phyloP scores from a whole-genome alignment of 2,888 invertebrate genomes.

The Drosophila conformis region DNA sequence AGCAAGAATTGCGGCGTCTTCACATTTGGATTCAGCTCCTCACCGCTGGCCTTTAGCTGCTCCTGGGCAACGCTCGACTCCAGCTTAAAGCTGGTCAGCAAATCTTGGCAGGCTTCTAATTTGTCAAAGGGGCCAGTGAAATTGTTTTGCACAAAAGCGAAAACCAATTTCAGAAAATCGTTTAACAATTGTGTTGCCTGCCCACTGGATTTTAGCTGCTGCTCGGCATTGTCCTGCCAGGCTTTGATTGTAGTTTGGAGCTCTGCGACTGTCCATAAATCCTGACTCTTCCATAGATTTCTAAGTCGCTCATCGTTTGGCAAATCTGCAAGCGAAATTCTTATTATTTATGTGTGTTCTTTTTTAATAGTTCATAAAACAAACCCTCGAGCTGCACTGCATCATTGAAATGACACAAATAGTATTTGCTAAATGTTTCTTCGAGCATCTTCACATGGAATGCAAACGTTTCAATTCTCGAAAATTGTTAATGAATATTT shows the following conservation, averaged over 20 bases:
- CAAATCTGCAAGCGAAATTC: conserved; percentile 55
- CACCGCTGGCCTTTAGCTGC: conserved; percentile 86
- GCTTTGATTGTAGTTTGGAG: conserved; percentile 58
- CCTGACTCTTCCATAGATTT: conserved; percentile 66
- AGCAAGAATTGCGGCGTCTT: conserved; percentile 86
- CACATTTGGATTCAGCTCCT: conserved; percentile 89
- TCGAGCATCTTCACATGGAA: conserved; percentile 46
- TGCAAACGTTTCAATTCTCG: conserved; percentile 1
- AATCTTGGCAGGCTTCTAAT: conserved; percentile 43
- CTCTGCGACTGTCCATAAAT: conserved; percentile 67
- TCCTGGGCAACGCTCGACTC: conserved; percentile 49
- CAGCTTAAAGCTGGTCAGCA: conserved; percentile 40
- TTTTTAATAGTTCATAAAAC: not conserved
- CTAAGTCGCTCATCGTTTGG: conserved; percentile 54
- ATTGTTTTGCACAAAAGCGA: conserved; percentile 92
- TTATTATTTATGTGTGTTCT: not conserved
- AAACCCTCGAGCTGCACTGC: conserved; percentile 57
- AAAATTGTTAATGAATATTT: not conserved
- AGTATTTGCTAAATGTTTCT: conserved; percentile 61
- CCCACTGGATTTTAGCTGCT: conserved; percentile 9
- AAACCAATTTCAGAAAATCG: conserved; percentile 88
- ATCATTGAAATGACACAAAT: conserved; percentile 81
- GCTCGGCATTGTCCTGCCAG: conserved; percentile 48
- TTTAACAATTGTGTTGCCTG: conserved; percentile 65
- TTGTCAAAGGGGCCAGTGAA: conserved; percentile 90